Evolutionary conservation across 2,888 invertebrate genomes (phyloP), one percentile per base, ranked within the genome.

Genomic region (Leucoma salicis): DNA sequence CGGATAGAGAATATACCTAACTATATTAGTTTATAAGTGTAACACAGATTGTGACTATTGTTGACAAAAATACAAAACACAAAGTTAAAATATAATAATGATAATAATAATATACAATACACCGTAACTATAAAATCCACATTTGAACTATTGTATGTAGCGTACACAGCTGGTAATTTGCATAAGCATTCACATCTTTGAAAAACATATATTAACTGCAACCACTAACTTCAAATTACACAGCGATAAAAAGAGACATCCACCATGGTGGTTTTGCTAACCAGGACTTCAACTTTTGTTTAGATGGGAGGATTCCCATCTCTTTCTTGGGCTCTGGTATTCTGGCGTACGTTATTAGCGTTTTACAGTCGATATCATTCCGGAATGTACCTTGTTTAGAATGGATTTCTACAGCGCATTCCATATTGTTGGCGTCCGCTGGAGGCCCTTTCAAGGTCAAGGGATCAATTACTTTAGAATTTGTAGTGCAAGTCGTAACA

Each of bases 251-350:
- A 46, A 82, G 42, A 12, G 86, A 76, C 65, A 82, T 55, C 88
- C 88, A 88, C 88, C 88, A 87, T 0, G 88, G 88, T 1, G 87
- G 88, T 25, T 76, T 87, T 2, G 70, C 46, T 10, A 83, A 40
- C 82, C 83, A 85, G 0, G 78, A 58, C 44, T 83, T 82, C 18
- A 88, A 48, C 46, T 72, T 80, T 2, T 60, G 53, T 48, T 73
- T 74, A 3, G 71, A 41, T n/a, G 88, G 88, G 27, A 87, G 34
- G 6, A 73, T 15, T 12, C 33, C 50, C 2, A 49, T 53, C 6
- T 69, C 59, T 31, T 68, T 67, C 42, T 72, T 72, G 1, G 82
- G 80, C 48, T 76, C 78, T 1, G 78, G 79, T 73, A 78, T 74
- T 53, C 68, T 85, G 0, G 86, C 63, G 46, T 86, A 84, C 31